Conservation (phyloP, 2,888 invertebrate species). For the Didymodactylos carnosus region DNA sequence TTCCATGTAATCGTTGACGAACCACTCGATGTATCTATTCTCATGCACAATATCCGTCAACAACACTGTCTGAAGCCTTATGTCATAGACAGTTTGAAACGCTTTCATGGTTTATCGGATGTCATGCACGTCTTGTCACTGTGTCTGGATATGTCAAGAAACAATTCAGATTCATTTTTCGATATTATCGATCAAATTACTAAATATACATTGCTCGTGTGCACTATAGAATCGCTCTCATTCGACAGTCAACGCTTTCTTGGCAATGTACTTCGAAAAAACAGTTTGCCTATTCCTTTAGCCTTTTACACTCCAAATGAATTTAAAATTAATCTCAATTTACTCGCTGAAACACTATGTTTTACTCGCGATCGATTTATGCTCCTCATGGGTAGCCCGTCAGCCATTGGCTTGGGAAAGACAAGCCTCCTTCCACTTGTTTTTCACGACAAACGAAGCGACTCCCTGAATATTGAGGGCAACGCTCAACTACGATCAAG, state of each 20-base stretch:
- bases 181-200: background rate
- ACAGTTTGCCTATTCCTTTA: background rate
- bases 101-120: background rate
- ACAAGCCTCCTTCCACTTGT: background rate
- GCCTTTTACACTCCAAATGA: background rate
- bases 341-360: background rate
- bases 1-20: background rate
- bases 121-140: background rate
- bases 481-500: background rate
- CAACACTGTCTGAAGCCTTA: background rate
- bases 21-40: background rate
- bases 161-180: background rate
- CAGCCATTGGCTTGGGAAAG: background rate
- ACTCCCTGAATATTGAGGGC: background rate
- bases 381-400: background rate
- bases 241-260: background rate
- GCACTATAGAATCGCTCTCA: background rate
- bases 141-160: background rate
- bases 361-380: background rate
- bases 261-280: background rate
- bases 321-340: background rate
- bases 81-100: background rate
- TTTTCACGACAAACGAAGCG: background rate
- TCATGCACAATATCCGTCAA: background rate
- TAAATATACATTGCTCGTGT: background rate